Conservation (phyloP, 2,888 invertebrate genomes). For the Resseliella maxima region DNA sequence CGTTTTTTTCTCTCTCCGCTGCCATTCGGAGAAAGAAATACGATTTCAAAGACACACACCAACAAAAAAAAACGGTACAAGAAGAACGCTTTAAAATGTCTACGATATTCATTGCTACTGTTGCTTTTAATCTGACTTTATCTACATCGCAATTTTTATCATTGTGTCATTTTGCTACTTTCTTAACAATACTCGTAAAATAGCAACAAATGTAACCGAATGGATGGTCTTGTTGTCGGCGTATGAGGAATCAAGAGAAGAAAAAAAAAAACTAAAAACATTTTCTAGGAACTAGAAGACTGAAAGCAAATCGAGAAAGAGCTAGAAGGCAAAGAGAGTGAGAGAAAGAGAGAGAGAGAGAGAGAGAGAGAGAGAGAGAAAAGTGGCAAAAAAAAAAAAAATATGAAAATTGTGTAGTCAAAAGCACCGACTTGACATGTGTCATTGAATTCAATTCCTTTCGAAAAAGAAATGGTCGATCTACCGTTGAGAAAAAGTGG, state of each 20-base stretch:
- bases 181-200: neutral
- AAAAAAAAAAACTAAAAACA: too few relatives aligned
- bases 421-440: slow-evolving; percentile 31
- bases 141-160: slow-evolving; percentile 34
- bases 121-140: slow-evolving; percentile 22
- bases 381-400: neutral
- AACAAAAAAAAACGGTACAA: neutral
- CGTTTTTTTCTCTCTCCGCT: neutral
- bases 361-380: neutral
- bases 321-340: too few relatives aligned
- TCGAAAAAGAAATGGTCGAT: slow-evolving; percentile 15
- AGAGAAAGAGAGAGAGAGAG: too few relatives aligned
- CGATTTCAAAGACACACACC: neutral
- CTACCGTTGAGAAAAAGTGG: neutral
- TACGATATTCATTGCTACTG: neutral
- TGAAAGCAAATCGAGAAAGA: too few relatives aligned
- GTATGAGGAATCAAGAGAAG: neutral
- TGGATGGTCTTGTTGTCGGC: neutral
- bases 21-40: neutral
- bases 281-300: too few relatives aligned
- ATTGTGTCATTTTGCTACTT: slow-evolving; percentile 39
- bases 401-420: slow-evolving; percentile 23
- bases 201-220: neutral
- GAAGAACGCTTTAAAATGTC: neutral
- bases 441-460: slow-evolving; percentile 11